Conservation (phyloP, 1,140 invertebrate genomes). For the Drosophila sucinea region DNA sequence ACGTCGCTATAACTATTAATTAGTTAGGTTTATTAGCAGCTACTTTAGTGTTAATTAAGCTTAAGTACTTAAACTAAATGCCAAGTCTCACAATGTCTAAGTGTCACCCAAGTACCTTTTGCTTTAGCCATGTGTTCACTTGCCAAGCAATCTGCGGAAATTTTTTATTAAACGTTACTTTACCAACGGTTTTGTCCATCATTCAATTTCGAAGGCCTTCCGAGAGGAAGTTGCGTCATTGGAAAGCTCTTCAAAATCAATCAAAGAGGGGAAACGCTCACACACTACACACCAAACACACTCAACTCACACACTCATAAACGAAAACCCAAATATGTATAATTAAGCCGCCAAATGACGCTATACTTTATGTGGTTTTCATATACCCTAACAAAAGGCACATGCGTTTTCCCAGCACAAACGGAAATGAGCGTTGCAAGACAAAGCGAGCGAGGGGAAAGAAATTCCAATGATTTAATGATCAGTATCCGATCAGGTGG, state of each 20-base stretch:
- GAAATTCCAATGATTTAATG: too few relatives aligned
- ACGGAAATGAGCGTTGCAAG: neutral
- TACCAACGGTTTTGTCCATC: neutral
- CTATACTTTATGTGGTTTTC: neutral
- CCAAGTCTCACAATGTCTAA: conserved; percentile 45
- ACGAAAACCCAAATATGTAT: neutral
- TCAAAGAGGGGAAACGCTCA: neutral
- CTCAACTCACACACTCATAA: neutral
- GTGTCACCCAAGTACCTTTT: conserved; percentile 67
- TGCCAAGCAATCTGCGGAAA: conserved; percentile 61
- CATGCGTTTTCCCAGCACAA: neutral
- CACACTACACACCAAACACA: too few relatives aligned
- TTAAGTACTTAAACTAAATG: conserved; percentile 22
- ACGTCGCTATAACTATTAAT: conserved; percentile 65
- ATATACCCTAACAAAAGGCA: neutral
- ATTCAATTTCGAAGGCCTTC: neutral
- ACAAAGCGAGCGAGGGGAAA: too few relatives aligned
- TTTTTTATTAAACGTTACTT: conserved; percentile 12
- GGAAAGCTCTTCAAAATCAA: conserved; percentile 42
- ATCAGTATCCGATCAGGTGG: neutral
- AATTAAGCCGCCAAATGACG: neutral
- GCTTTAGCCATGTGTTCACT: conserved; percentile 41
- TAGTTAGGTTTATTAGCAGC: conserved; percentile 6
- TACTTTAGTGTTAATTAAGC: conserved; percentile 22
- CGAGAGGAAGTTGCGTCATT: conserved; percentile 8